Conservation (phyloP, 2,888 invertebrate species). For the Anticlea derivata region DNA sequence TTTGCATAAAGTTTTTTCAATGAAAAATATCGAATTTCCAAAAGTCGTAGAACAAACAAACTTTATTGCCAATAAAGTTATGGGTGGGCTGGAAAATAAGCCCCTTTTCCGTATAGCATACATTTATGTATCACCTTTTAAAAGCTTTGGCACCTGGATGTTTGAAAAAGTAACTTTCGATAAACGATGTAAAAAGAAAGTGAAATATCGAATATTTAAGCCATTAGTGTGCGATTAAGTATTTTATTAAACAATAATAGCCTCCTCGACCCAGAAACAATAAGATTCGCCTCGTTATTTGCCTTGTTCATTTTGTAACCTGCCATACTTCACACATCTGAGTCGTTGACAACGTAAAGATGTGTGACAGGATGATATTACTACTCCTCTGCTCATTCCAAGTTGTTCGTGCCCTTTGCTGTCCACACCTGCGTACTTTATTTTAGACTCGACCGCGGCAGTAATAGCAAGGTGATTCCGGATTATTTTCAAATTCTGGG, state of each 20-base stretch:
- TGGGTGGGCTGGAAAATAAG: too few relatives aligned
- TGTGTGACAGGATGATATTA: slow-evolving; percentile 23
- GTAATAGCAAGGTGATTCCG: slow-evolving; percentile 72
- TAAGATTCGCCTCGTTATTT: slow-evolving; percentile 40
- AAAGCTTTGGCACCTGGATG: too few relatives aligned
- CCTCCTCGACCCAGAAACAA: slow-evolving; percentile 38
- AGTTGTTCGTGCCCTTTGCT: slow-evolving; percentile 54
- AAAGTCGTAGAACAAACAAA: too few relatives aligned
- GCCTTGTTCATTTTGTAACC: slow-evolving; percentile 43
- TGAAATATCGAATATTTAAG: slow-evolving; percentile 36
- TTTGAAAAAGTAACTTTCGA: slow-evolving; percentile 5
- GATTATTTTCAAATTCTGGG: slow-evolving; percentile 81
- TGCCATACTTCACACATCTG: slow-evolving; percentile 47
- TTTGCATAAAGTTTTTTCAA: too few relatives aligned
- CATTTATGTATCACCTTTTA: too few relatives aligned
- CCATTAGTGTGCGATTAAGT: slow-evolving; percentile 27
- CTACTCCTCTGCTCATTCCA: slow-evolving; percentile 45
- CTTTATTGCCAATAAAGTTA: too few relatives aligned
- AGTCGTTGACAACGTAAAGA: slow-evolving; percentile 43
- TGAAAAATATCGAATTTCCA: too few relatives aligned
- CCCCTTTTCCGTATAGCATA: too few relatives aligned
- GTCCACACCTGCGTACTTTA: slow-evolving; percentile 76
- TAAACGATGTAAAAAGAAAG: slow-evolving; percentile 41
- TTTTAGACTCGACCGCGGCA: slow-evolving; percentile 74
- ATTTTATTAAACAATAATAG: slow-evolving; percentile 39